Conservation (phyloP, 1,140 invertebrate genomes). For the Neotoxoptera formosana region DNA sequence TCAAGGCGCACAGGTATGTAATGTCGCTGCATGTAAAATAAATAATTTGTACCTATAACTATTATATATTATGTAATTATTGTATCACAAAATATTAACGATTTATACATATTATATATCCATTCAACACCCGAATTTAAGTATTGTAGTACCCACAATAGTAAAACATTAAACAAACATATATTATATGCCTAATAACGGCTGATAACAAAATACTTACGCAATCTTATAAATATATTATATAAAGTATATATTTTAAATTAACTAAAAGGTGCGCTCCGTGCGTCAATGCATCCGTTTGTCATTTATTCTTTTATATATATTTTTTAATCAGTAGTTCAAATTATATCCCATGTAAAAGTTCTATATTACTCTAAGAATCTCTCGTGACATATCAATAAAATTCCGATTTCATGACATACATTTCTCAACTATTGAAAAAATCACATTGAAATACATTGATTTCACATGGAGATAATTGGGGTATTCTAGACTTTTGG, state of each 20-base stretch:
- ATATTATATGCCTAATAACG: background rate
- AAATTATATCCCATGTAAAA: background rate
- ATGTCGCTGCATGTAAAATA: background rate
- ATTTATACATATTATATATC: background rate
- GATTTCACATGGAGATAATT: background rate
- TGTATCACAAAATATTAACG: background rate
- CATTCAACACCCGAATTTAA: background rate
- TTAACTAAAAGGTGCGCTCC: no score
- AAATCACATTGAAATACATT: background rate
- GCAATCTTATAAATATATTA: background rate
- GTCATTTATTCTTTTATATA: background rate
- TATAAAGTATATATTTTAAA: no score
- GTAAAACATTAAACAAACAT: background rate
- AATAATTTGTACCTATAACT: background rate
- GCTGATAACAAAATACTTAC: background rate
- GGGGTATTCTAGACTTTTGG: background rate
- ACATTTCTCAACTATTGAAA: background rate
- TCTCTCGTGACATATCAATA: background rate
- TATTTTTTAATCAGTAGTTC: background rate
- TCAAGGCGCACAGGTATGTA: slow-evolving; percentile 77
- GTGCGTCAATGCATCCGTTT: background rate
- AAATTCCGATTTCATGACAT: background rate
- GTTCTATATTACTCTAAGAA: background rate
- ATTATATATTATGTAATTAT: background rate
- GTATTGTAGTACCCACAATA: background rate